phyloP scores from a whole-genome alignment of 1,140 invertebrate species.

The Musca domestica region DNA sequence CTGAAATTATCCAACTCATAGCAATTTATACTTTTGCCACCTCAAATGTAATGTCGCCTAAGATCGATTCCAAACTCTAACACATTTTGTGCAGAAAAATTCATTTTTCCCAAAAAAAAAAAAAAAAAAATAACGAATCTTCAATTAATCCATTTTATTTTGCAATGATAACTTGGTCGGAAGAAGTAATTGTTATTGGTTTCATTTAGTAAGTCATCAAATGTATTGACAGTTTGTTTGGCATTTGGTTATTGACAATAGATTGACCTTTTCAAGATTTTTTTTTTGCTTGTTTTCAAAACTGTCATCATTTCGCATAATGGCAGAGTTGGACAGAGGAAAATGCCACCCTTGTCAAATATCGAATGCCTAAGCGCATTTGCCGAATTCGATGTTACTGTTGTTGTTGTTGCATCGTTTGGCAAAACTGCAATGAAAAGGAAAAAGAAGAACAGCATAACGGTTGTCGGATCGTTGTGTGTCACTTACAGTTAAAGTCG shows the following conservation, averaged over 20 bases:
- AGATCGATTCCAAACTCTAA: too few relatives aligned
- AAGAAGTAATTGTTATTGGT: background rate
- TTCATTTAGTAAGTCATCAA: background rate
- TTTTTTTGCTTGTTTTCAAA: background rate
- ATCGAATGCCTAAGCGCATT: background rate
- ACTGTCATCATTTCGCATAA: slow-evolving; percentile 4
- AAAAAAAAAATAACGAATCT: too few relatives aligned
- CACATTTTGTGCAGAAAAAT: too few relatives aligned
- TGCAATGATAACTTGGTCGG: background rate
- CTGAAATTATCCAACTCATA: too few relatives aligned
- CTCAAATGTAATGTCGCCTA: too few relatives aligned
- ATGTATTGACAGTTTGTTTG: slow-evolving; percentile 12
- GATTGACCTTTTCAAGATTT: slow-evolving; percentile 13
- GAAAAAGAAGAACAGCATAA: background rate
- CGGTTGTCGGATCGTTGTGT: background rate
- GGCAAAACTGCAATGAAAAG: too few relatives aligned
- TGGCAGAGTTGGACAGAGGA: too few relatives aligned
- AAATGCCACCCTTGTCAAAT: slow-evolving; percentile 2
- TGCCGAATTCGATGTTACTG: background rate
- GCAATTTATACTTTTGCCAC: too few relatives aligned
- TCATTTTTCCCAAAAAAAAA: too few relatives aligned
- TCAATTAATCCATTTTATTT: too few relatives aligned
- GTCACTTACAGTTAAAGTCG: slow-evolving; percentile 7
- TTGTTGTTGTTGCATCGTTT: background rate
- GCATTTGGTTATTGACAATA: background rate